Percentiles rank a stretch among this genome's conserved stretches.
These are phyloP conservation scores for Nyctereutes procyonoides DNA, from an alignment of 2,113 vertebrate species.

Conservation along the genomic window DNA sequence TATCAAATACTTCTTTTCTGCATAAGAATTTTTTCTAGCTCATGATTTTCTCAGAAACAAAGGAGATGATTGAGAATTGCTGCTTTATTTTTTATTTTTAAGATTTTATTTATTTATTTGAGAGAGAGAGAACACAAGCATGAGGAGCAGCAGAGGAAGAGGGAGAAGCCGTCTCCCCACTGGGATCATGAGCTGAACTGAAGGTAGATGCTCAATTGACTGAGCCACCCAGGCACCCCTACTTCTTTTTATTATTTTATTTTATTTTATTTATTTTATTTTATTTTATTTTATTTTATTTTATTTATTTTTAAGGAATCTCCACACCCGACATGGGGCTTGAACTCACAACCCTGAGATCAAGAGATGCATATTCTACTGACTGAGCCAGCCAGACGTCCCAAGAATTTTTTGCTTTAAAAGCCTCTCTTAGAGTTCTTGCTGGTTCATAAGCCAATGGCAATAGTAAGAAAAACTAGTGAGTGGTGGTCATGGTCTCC, in stretches of 20 bases:
- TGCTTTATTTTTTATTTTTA: background rate
- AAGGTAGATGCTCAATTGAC: too few relatives aligned
- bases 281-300: too few relatives aligned
- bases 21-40: background rate
- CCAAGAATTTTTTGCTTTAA: background rate
- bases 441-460: background rate
- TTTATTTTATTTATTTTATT: too few relatives aligned
- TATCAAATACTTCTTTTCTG: background rate
- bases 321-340: background rate
- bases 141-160: too few relatives aligned
- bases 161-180: too few relatives aligned
- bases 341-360: background rate
- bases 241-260: too few relatives aligned
- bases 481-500: background rate
- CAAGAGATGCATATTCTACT: background rate
- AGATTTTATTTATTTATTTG: too few relatives aligned
- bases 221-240: too few relatives aligned
- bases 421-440: background rate
- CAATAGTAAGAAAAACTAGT: rapidly evolving
- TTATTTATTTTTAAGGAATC: background rate
- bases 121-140: too few relatives aligned
- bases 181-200: too few relatives aligned
- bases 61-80: background rate
- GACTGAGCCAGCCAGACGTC: background rate
- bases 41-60: background rate